These are phyloP conservation scores for Austrolebias charrua DNA, from an alignment of 2,797 vertebrate species.

Conservation along the genomic window DNA sequence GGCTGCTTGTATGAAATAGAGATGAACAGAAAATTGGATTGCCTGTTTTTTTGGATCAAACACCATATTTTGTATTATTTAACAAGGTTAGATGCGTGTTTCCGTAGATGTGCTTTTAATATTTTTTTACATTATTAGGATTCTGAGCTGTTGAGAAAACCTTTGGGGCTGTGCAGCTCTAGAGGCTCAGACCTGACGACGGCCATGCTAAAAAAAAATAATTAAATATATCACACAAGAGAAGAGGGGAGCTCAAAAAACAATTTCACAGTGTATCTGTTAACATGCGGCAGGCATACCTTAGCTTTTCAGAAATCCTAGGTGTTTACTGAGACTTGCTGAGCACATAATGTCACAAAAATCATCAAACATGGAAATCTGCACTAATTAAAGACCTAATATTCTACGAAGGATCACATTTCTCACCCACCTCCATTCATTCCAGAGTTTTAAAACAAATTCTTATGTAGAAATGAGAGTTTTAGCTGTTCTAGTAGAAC, in stretches of 20 bases:
- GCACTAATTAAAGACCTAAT: constrained; percentile 6
- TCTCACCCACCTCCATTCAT: too few species aligned
- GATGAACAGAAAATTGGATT: background rate
- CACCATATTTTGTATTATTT: background rate
- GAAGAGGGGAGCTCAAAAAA: background rate
- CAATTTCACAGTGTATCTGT: background rate
- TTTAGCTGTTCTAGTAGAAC: too few species aligned
- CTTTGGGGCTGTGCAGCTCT: too few species aligned
- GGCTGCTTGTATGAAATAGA: background rate
- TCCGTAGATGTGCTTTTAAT: too few species aligned
- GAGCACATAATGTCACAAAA: background rate
- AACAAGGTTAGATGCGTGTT: too few species aligned
- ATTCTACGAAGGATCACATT: too few species aligned
- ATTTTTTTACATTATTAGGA: too few species aligned
- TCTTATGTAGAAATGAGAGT: too few species aligned
- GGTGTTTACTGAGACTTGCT: constrained; percentile 20
- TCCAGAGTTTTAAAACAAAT: too few species aligned
- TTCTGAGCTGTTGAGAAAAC: too few species aligned
- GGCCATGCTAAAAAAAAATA: background rate
- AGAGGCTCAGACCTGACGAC: too few species aligned
- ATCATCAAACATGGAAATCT: constrained; percentile 1
- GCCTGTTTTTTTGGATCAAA: background rate
- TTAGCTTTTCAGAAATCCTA: background rate
- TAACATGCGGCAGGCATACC: background rate
- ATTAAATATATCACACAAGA: background rate